Base-by-base conservation (phyloP, 1,140 invertebrate genomes). In the Cyrtorhinus lividipennis region DNA sequence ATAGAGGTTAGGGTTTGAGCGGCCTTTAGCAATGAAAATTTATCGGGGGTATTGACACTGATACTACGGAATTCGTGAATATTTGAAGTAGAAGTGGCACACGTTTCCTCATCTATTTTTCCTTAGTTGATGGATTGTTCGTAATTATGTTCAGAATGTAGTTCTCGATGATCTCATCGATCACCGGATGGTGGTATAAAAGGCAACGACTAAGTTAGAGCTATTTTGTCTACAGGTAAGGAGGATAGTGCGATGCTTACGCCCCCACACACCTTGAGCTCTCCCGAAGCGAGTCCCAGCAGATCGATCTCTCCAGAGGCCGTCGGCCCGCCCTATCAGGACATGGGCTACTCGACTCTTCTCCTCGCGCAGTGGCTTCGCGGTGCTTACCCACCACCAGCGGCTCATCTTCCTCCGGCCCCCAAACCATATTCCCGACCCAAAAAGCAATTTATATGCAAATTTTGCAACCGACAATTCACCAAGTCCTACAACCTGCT, bases 401-500 rank as follows among this genome's bases (percentile, higher is more conserved):
- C n/a, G 10, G 48, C 20, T n/a, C 56, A 61, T 13, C 59, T 38
- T 1, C 58, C 61, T 59, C 64, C 66, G 64, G 73, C 62, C 69
- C 70, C 12, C 30, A 66, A 20, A 70, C 70, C 56, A 68, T 66
- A 70, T 58, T 72, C 77, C 62, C 71, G 84, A 61, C 80, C 82
- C 13, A 82, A 84, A 69, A 83, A 85, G 68, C 79, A 88, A 70
- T 88, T 87, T 73, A 75, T 79, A 64, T 99, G 96, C 79, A 91
- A 93, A 71, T 98, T 91, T 73, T 99, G 96, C 76, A 88, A 90
- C 71, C 81, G 96, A 44, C 89, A 96, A 70, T 99, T 99, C 74
- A 95, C 95, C 62, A 98, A 98, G 77, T 90, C 92, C 18, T 98
- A 99, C 77, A 98, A 98, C 73, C 80, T 99, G 58, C 77, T 98